A percentile compares a stretch with the other conserved stretches of the same genome.
phyloP scores from a whole-genome alignment of 2,113 vertebrate species.

The Egretta garzetta region DNA sequence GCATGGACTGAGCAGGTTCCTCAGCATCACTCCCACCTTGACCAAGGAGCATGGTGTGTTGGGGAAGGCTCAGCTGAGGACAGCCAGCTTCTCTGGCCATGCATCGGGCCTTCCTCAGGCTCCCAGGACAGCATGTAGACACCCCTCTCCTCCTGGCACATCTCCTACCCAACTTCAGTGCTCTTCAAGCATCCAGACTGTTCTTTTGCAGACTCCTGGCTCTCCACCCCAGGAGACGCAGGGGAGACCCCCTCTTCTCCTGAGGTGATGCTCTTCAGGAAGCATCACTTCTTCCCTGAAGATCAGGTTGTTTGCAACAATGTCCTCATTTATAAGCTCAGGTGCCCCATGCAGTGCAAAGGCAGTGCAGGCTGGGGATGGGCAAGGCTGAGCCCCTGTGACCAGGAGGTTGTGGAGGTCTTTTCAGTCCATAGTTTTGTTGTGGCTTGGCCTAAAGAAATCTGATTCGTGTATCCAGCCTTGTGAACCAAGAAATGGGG shows the following conservation, averaged over 20 bases:
- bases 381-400: background rate
- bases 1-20: background rate
- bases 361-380: background rate
- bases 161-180: background rate
- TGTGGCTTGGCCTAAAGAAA: background rate
- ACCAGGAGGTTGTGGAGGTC: background rate
- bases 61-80: background rate
- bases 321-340: background rate
- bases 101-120: background rate
- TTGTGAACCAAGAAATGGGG: background rate
- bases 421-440: background rate
- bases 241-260: background rate
- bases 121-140: background rate
- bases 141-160: background rate
- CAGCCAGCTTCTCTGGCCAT: background rate
- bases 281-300: background rate
- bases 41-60: rapidly evolving
- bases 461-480: background rate
- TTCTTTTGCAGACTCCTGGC: background rate
- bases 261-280: background rate
- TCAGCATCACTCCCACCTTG: background rate
- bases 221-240: background rate
- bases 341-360: rapidly evolving
- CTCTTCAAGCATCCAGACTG: background rate
- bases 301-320: background rate